phyloP scores from a whole-genome alignment of 2,888 invertebrate genomes.

The Rapana venosa region DNA sequence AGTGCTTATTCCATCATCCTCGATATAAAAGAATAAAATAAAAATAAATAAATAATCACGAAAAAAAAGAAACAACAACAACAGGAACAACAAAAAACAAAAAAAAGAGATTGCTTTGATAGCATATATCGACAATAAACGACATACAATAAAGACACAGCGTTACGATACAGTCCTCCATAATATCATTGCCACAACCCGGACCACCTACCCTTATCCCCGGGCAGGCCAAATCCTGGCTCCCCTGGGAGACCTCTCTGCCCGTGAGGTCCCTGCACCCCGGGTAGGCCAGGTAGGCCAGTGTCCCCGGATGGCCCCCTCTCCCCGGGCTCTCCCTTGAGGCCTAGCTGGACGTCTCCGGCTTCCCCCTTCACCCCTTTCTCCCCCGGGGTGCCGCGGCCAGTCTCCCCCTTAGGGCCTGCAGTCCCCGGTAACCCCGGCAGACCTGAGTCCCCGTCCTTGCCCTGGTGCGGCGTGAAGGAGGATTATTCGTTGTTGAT shows the following conservation, averaged over 20 bases:
- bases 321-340: constrained; percentile 41
- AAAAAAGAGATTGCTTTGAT: too few species aligned
- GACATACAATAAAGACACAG: neutral
- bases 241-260: constrained; percentile 36
- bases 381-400: constrained; percentile 37
- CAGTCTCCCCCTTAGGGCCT: constrained; percentile 42
- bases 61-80: too few species aligned
- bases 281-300: constrained; percentile 37
- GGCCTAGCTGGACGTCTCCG: constrained; percentile 28
- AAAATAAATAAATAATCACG: too few species aligned
- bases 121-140: neutral
- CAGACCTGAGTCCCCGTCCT: constrained; percentile 40
- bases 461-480: neutral
- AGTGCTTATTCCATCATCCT: too few species aligned
- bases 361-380: constrained; percentile 45
- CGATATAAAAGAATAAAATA: too few species aligned
- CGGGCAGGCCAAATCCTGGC: constrained; percentile 38
- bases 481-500: neutral
- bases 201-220: constrained; percentile 37
- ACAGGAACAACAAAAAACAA: too few species aligned
- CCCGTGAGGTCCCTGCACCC: constrained; percentile 39
- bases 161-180: neutral
- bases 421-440: constrained; percentile 40
- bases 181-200: neutral
- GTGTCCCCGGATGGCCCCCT: constrained; percentile 38